Percentiles rank a stretch among this genome's conserved stretches.
phyloP scores from a whole-genome alignment of 2,888 invertebrate genomes.

The Teinopalpus imperialis region DNA sequence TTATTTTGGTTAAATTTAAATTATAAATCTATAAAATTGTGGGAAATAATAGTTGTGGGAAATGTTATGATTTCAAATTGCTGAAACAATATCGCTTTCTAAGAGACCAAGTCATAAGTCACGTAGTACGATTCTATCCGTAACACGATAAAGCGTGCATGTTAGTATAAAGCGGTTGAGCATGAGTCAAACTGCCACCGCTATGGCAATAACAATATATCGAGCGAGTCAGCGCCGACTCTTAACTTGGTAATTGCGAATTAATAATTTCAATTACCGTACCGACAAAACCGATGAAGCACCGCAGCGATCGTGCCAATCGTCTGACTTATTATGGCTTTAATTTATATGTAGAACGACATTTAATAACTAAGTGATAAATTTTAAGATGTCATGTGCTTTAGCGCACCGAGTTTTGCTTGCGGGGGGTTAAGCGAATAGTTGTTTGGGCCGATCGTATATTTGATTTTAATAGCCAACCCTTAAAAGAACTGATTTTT shows the following conservation, averaged over 20 bases:
- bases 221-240: constrained; percentile 30
- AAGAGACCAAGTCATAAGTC: constrained; percentile 5
- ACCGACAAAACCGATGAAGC: constrained; percentile 43
- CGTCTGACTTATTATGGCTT: constrained; percentile 47
- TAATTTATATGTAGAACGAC: constrained; percentile 65
- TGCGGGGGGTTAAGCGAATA: constrained; percentile 64
- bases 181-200: constrained; percentile 13
- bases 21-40: too few relatives aligned
- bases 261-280: constrained; percentile 52
- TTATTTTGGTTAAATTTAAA: too few relatives aligned
- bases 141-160: constrained; percentile 4
- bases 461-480: constrained; percentile 62
- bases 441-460: constrained; percentile 50
- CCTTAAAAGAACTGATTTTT: constrained; percentile 70
- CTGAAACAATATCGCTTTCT: background rate
- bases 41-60: too few relatives aligned
- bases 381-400: constrained; percentile 50
- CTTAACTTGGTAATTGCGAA: constrained; percentile 42
- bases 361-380: constrained; percentile 65
- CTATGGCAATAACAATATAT: constrained; percentile 31
- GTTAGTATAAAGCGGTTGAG: constrained; percentile 10
- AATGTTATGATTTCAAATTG: background rate
- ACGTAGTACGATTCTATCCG: background rate
- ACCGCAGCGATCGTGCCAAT: constrained; percentile 48
- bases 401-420: constrained; percentile 40